Conservation (phyloP, 2,888 invertebrate genomes). For the Volucella zonaria region DNA sequence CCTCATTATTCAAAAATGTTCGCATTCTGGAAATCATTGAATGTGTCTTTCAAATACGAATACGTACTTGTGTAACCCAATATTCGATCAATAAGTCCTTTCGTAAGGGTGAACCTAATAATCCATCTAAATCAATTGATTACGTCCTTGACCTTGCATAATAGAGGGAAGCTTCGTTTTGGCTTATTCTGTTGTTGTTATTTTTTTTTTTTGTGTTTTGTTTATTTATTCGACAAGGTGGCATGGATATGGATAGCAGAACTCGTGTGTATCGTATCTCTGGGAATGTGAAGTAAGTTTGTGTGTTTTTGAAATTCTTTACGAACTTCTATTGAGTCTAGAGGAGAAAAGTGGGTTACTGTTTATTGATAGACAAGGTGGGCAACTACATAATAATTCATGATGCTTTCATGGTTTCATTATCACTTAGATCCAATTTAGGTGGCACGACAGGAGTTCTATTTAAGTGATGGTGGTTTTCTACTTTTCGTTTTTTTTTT, state of each 20-base stretch:
- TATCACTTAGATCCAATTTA: constrained; percentile 12
- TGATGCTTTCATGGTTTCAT: constrained; percentile 9
- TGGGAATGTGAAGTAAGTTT: no score
- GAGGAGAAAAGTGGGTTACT: no score
- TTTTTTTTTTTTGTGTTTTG: constrained; percentile 3
- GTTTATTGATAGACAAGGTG: no score
- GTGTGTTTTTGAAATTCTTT: no score
- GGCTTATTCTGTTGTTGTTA: not conserved
- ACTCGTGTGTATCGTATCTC: not conserved
- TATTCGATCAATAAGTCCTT: constrained; percentile 42
- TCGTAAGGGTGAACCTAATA: constrained; percentile 25
- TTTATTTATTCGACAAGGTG: not conserved
- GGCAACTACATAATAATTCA: constrained; percentile 2
- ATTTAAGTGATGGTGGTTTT: no score
- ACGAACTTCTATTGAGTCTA: no score
- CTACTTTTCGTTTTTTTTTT: no score
- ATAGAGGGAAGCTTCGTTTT: constrained; percentile 26
- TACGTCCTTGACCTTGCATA: constrained; percentile 51
- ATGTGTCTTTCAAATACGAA: constrained; percentile 14
- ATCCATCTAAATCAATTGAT: constrained; percentile 37
- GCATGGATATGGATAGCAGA: constrained; percentile 2
- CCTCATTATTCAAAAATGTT: constrained; percentile 54
- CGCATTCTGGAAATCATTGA: constrained; percentile 3
- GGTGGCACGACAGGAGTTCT: no score
- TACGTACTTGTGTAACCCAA: constrained; percentile 21